Evolutionary conservation across 2,888 invertebrate species (phyloP).

Genomic region (Dolomedes plantarius): DNA sequence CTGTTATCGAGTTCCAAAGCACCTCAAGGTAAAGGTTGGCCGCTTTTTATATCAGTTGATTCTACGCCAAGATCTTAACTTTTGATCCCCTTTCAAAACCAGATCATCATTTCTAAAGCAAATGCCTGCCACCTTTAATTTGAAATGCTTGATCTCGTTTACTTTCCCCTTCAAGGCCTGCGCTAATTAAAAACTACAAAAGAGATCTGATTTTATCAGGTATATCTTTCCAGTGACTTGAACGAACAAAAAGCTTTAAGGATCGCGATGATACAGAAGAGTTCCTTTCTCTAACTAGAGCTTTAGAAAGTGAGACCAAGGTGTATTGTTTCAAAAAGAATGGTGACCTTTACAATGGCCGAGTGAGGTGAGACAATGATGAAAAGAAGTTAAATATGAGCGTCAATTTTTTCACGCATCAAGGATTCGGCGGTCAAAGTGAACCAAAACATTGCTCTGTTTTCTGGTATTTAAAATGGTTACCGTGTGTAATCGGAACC

Average conservation of each 20-base stretch:
- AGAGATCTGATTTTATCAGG: slow-evolving; percentile 36
- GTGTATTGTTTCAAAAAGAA: slow-evolving; percentile 36
- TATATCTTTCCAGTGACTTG: slow-evolving; percentile 46
- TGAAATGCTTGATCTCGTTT: slow-evolving; percentile 56
- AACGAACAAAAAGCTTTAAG: slow-evolving; percentile 42
- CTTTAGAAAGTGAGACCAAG: slow-evolving; percentile 50
- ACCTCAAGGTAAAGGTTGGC: slow-evolving; percentile 25
- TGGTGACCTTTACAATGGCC: slow-evolving; percentile 58
- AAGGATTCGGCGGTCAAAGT: slow-evolving; percentile 17
- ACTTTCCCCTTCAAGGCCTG: slow-evolving; percentile 58
- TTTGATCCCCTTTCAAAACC: slow-evolving; percentile 29
- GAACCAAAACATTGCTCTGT: not conserved
- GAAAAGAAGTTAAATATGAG: slow-evolving; percentile 31
- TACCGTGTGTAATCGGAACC: too few species aligned
- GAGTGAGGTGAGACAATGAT: slow-evolving; percentile 45
- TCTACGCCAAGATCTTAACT: slow-evolving; percentile 15
- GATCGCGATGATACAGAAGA: slow-evolving; percentile 36
- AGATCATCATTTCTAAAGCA: slow-evolving; percentile 53
- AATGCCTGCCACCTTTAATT: slow-evolving; percentile 37
- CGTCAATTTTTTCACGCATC: slow-evolving; percentile 24
- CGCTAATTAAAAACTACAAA: slow-evolving; percentile 63
- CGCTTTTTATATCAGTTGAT: slow-evolving; percentile 22
- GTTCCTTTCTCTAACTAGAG: slow-evolving; percentile 39
- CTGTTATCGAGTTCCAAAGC: not conserved
- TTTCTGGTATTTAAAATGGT: not conserved